phyloP scores from a whole-genome alignment of 2,888 invertebrate species.

The Artemia sp. region DNA sequence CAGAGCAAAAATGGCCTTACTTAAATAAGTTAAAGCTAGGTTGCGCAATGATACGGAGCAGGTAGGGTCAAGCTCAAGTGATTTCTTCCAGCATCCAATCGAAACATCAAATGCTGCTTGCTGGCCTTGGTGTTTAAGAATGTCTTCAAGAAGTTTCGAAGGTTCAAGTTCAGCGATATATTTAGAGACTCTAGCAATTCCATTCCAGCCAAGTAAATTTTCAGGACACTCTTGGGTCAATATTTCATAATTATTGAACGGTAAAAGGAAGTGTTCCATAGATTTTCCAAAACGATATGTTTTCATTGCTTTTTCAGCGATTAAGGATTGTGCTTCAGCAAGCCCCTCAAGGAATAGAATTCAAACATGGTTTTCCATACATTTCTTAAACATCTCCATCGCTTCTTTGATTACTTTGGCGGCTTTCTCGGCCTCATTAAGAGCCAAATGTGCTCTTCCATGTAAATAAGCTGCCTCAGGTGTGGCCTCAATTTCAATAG shows the following conservation, averaged over 20 bases:
- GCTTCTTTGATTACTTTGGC: too few species aligned
- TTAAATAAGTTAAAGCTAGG: not conserved
- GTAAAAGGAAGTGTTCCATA: too few species aligned
- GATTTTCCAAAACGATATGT: not conserved
- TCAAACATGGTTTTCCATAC: not conserved
- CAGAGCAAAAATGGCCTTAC: not conserved
- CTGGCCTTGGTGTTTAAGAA: not conserved
- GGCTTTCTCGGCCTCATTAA: too few species aligned
- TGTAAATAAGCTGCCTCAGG: too few species aligned
- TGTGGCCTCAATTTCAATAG: too few species aligned
- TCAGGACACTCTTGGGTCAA: too few species aligned
- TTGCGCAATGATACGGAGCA: not conserved
- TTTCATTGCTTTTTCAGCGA: not conserved
- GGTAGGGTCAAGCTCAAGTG: not conserved
- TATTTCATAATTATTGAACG: too few species aligned
- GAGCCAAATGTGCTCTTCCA: too few species aligned
- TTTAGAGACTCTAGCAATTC: not conserved
- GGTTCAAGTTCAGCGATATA: not conserved
- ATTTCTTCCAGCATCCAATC: not conserved
- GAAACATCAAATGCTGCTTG: not conserved
- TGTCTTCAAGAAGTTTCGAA: not conserved
- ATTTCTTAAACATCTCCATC: not conserved
- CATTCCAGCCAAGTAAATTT: too few species aligned
- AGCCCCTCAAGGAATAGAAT: not conserved
- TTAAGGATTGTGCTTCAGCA: constrained; percentile 1